These are phyloP conservation scores for Heliothis peltigera DNA, from an alignment of 2,888 invertebrate species.

Conservation along the genomic window DNA sequence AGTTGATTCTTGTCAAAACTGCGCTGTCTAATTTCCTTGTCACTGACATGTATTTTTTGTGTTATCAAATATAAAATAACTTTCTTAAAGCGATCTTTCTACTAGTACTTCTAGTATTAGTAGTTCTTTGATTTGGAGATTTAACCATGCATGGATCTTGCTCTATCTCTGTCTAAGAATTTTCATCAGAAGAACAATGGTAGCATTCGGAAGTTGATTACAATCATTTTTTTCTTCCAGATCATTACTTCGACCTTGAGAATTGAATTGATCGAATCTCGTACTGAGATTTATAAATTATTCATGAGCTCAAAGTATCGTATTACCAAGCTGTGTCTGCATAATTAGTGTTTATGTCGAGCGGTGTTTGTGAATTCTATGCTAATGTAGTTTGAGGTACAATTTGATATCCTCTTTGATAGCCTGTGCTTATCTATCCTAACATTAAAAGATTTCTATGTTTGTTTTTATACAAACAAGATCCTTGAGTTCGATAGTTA, in stretches of 20 bases:
- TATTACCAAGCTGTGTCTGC: conserved; percentile 43
- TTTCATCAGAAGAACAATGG: background rate
- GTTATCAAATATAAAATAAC: background rate
- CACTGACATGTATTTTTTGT: background rate
- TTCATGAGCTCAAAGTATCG: conserved; percentile 54
- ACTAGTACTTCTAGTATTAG: no score
- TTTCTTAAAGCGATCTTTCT: background rate
- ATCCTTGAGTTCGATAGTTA: background rate
- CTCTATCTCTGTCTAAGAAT: background rate
- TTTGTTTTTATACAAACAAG: background rate
- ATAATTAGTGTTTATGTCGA: conserved; percentile 44
- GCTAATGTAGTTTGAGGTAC: conserved; percentile 7
- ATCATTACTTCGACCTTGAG: conserved; percentile 67
- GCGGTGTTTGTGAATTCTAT: conserved; percentile 10
- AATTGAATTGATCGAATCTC: conserved; percentile 67
- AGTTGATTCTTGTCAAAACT: no score
- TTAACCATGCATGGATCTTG: no score
- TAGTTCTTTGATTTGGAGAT: no score
- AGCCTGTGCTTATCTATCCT: background rate
- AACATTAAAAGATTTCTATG: background rate
- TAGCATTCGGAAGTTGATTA: background rate
- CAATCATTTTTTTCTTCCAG: background rate
- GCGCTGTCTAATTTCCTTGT: background rate
- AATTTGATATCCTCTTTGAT: background rate
- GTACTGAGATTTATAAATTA: conserved; percentile 49